These are phyloP conservation scores for Acleris cristana DNA, from an alignment of 2,888 invertebrate species.

Conservation along the genomic window DNA sequence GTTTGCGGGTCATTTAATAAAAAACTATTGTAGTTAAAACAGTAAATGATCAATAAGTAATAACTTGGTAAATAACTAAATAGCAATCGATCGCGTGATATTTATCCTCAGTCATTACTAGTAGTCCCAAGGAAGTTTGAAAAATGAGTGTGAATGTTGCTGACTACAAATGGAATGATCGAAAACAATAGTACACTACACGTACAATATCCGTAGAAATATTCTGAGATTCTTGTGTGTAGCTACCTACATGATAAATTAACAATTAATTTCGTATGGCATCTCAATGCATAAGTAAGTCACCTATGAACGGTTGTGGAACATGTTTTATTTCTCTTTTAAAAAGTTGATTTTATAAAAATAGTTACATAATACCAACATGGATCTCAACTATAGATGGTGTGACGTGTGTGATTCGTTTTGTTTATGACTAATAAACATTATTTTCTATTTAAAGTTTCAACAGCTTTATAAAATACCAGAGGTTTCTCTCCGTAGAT, in stretches of 20 bases:
- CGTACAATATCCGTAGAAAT: slow-evolving; percentile 43
- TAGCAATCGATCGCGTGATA: slow-evolving; percentile 13
- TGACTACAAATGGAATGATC: slow-evolving; percentile 63
- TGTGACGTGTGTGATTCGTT: slow-evolving; percentile 23
- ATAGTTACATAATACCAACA: slow-evolving; percentile 24
- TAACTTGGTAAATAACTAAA: not conserved
- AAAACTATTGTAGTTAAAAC: slow-evolving; percentile 5
- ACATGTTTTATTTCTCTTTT: slow-evolving; percentile 5
- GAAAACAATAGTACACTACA: slow-evolving; percentile 50
- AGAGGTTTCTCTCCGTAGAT: slow-evolving; percentile 56
- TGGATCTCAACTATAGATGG: slow-evolving; percentile 18
- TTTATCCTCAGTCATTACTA: not conserved
- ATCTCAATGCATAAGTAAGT: slow-evolving; percentile 23
- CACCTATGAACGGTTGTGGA: slow-evolving; percentile 15
- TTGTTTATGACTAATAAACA: slow-evolving; percentile 26
- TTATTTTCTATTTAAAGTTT: slow-evolving; percentile 24
- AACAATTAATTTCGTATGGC: slow-evolving; percentile 29
- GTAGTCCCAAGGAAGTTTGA: slow-evolving; percentile 3
- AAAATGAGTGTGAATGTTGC: slow-evolving; percentile 34
- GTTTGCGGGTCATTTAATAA: slow-evolving; percentile 17
- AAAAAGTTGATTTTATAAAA: slow-evolving; percentile 29
- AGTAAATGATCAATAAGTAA: slow-evolving; percentile 10
- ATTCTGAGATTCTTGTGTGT: slow-evolving; percentile 59
- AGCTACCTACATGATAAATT: slow-evolving; percentile 47
- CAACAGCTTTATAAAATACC: slow-evolving; percentile 41